Evolutionary conservation across 2,797 vertebrate species (phyloP).

Genomic region (Manis pentadactyla): DNA sequence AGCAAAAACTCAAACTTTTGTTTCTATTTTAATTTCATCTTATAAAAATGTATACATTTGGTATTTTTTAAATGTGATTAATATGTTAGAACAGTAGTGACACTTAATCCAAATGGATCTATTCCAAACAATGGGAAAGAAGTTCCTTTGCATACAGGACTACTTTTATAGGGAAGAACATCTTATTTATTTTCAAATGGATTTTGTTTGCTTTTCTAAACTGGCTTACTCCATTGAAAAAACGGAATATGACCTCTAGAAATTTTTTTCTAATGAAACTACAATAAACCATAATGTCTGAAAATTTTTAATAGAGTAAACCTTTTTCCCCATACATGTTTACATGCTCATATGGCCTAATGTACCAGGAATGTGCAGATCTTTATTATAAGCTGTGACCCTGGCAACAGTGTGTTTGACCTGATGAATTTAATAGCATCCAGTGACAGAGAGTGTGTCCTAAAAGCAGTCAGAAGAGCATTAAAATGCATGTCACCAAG

Average conservation of each 20-base stretch:
- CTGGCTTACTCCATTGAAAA: conserved; percentile 46
- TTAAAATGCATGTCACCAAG: neutral
- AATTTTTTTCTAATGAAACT: conserved; percentile 79
- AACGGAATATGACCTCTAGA: conserved; percentile 69
- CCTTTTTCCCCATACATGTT: neutral
- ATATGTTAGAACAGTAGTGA: neutral
- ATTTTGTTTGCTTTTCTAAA: conserved; percentile 58
- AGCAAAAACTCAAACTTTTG: neutral
- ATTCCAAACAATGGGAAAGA: conserved; percentile 54
- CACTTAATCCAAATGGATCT: neutral
- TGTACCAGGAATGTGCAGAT: conserved; percentile 45
- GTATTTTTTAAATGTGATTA: neutral
- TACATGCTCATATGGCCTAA: neutral
- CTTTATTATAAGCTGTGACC: conserved; percentile 56
- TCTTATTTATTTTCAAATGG: conserved; percentile 50
- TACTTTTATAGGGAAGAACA: conserved; percentile 47
- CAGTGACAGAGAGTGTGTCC: neutral
- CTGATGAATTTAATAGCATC: neutral
- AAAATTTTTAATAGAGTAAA: conserved; percentile 71
- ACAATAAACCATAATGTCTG: conserved; percentile 61
- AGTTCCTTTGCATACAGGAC: conserved; percentile 48
- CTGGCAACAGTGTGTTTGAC: conserved; percentile 27
- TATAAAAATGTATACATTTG: neutral
- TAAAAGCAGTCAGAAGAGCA: neutral
- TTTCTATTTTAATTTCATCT: neutral